Percentiles rank a stretch among this genome's conserved stretches.
Evolutionary conservation across 2,113 vertebrate species (phyloP).

Genomic region (Lophochroa leadbeateri): DNA sequence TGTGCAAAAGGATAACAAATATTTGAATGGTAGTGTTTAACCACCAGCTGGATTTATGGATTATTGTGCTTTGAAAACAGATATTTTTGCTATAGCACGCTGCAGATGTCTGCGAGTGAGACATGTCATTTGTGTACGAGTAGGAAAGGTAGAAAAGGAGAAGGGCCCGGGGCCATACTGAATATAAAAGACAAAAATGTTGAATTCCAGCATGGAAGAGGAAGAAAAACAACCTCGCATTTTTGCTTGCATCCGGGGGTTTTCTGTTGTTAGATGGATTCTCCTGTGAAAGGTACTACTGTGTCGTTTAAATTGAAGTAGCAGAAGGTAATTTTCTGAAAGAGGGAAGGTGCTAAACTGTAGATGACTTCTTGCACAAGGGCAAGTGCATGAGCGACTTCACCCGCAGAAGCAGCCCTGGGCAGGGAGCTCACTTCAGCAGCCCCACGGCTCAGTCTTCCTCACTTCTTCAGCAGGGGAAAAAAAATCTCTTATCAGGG

Average conservation of each 20-base stretch:
- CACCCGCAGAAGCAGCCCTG: background rate
- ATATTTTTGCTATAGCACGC: background rate
- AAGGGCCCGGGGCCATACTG: background rate
- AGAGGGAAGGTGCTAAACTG: background rate
- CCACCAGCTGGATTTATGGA: background rate
- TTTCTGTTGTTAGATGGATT: background rate
- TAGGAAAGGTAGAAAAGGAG: background rate
- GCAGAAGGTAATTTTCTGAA: background rate
- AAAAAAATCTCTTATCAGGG: background rate
- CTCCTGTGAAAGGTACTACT: background rate
- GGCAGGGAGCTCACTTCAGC: background rate
- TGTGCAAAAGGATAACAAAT: background rate
- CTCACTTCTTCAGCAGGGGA: background rate
- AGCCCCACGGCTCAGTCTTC: fast-evolving
- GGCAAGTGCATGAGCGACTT: background rate
- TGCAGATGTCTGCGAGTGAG: background rate
- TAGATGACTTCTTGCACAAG: background rate
- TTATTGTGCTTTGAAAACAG: background rate
- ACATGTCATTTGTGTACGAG: background rate
- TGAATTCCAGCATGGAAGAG: background rate
- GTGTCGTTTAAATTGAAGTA: background rate
- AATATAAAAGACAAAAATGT: background rate
- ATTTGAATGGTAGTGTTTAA: background rate
- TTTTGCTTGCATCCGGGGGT: background rate
- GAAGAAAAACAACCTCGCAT: fast-evolving